Evolutionary conservation across 2,797 vertebrate genomes (phyloP).

Genomic region (Knipowitschia caucasica): DNA sequence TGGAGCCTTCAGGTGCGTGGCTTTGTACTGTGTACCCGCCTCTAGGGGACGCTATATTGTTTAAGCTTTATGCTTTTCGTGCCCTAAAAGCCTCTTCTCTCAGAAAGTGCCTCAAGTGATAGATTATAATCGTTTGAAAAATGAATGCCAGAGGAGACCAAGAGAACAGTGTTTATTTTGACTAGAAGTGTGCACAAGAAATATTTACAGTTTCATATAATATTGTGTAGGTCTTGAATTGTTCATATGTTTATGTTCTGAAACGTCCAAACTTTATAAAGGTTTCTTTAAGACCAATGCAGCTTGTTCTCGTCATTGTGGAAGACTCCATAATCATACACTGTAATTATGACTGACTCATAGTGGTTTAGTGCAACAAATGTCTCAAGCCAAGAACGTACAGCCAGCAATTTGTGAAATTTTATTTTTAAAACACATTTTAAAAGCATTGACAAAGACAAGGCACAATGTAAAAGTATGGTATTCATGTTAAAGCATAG

Average conservation of each 20-base stretch:
- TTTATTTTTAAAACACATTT: constrained; percentile 9
- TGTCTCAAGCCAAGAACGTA: not conserved
- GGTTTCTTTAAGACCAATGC: constrained; percentile 61
- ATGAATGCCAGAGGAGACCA: constrained; percentile 45
- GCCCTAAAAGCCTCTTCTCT: constrained; percentile 62
- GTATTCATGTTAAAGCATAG: not conserved
- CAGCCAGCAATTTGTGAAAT: constrained; percentile 1
- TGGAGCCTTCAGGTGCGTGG: constrained; percentile 41
- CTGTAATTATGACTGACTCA: constrained; percentile 1
- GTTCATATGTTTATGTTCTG: constrained; percentile 69
- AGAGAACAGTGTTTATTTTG: constrained; percentile 75
- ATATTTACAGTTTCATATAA: constrained; percentile 79
- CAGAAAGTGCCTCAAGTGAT: constrained; percentile 75
- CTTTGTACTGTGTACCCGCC: constrained; percentile 48
- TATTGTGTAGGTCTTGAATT: constrained; percentile 73
- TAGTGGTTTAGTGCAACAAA: not conserved
- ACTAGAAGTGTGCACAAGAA: constrained; percentile 71
- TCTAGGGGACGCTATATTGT: constrained; percentile 49
- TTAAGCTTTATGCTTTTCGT: constrained; percentile 47
- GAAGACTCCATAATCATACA: not conserved
- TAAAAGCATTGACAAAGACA: not conserved
- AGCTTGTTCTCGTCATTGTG: not conserved
- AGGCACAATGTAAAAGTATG: not conserved
- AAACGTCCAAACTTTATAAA: constrained; percentile 76
- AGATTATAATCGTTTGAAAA: constrained; percentile 42